Conservation (phyloP, 1,140 invertebrate genomes). For the Trinorchestia longiramus region DNA sequence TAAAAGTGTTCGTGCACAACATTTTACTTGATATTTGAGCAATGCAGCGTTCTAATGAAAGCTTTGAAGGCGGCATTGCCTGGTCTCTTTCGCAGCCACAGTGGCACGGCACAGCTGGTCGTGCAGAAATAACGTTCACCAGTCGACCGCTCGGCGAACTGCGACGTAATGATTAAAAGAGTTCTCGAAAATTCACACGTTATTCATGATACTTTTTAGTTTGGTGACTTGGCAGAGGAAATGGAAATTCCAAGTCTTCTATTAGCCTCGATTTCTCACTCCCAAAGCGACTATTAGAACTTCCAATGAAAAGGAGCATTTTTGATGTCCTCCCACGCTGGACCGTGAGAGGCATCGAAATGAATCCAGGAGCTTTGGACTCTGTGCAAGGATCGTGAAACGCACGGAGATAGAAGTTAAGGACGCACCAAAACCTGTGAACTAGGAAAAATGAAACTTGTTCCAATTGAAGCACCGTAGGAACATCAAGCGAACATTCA, state of each 20-base stretch:
- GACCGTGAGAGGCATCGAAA: neutral
- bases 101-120: too few species aligned
- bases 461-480: neutral
- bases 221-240: constrained; percentile 24
- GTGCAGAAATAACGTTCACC: neutral
- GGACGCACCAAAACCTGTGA: neutral
- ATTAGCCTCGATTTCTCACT: constrained; percentile 34
- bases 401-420: neutral
- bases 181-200: neutral
- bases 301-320: constrained; percentile 7
- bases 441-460: neutral
- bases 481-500: neutral
- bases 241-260: constrained; percentile 18
- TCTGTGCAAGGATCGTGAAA: neutral
- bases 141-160: neutral
- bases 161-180: constrained; percentile 17
- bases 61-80: neutral
- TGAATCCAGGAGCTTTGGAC: neutral
- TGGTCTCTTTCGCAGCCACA: neutral
- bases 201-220: constrained; percentile 38
- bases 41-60: neutral
- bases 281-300: constrained; percentile 39
- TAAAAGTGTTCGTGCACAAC: neutral
- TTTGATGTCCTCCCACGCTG: neutral
- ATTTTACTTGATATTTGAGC: neutral